Evolutionary conservation across 2,888 invertebrate species (phyloP).

Genomic region (Himalopsyche anomala): DNA sequence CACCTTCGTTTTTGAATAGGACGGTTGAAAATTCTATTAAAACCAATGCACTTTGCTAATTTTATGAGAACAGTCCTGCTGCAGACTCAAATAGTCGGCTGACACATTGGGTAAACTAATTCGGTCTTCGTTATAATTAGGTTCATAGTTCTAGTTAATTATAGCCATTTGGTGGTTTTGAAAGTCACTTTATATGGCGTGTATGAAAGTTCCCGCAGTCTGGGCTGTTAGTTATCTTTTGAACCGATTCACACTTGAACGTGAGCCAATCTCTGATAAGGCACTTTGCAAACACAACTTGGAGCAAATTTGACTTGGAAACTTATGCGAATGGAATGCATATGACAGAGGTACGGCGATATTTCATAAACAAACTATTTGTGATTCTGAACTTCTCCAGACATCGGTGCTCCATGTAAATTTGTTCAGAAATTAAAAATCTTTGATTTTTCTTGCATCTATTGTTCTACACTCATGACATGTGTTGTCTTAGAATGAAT

Average conservation of each 20-base stretch:
- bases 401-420: not conserved
- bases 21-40: too few species aligned
- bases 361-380: slow-evolving; percentile 40
- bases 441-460: not conserved
- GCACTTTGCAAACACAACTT: slow-evolving; percentile 38
- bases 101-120: too few species aligned
- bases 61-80: too few species aligned
- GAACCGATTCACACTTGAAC: slow-evolving; percentile 20
- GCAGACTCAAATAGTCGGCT: too few species aligned
- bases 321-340: slow-evolving; percentile 32
- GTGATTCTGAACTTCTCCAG: not conserved
- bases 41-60: too few species aligned
- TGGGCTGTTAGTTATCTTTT: slow-evolving; percentile 8
- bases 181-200: slow-evolving; percentile 8
- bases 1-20: too few species aligned
- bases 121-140: too few species aligned
- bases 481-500: too few species aligned
- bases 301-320: not conserved
- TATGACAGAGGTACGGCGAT: slow-evolving; percentile 16
- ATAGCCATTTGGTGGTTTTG: not conserved
- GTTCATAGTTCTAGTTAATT: not conserved
- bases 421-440: not conserved
- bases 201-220: not conserved
- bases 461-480: not conserved
- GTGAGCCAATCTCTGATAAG: slow-evolving; percentile 37